These are phyloP conservation scores for human (Homo sapiens) DNA, from an alignment of 2,113 vertebrate species.

Conservation along the genomic window GRCh38 chr16:55657501-55658000, in stretches of 20 bases:
- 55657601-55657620: background rate
- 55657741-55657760: background rate
- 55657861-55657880: too few relatives aligned
- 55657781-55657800: background rate
- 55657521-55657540: background rate
- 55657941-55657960: background rate
- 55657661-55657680: background rate
- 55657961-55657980: background rate
- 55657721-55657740: background rate
- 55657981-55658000: background rate
- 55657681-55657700: background rate
- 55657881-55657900: background rate
- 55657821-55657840: background rate
- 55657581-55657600: background rate
- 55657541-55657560: background rate
- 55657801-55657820: background rate
- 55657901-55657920: background rate
- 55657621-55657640: background rate
- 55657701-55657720: background rate
- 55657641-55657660: background rate
- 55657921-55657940: background rate
- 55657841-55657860: background rate
- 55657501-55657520: background rate
- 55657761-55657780: background rate
- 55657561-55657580: background rate